phyloP scores from a whole-genome alignment of 1,140 invertebrate genomes.

The Megathymus violae region DNA sequence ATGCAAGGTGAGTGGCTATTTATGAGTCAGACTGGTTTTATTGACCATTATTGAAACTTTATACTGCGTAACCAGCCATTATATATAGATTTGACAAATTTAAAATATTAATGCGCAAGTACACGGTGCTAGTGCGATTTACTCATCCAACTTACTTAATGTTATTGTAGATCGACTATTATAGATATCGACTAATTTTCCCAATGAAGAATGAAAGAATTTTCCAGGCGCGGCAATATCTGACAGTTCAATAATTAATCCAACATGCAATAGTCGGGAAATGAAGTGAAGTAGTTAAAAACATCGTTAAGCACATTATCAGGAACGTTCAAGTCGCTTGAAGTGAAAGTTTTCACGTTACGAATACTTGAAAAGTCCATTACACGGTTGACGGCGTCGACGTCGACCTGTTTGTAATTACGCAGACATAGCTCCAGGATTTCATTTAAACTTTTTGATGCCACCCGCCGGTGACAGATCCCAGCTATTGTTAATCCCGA shows the following conservation, averaged over 20 bases:
- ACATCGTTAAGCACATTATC: constrained; percentile 80
- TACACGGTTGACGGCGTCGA: constrained; percentile 72
- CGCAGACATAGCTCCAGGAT: constrained; percentile 73
- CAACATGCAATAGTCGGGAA: constrained; percentile 62
- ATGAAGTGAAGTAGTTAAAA: constrained; percentile 76
- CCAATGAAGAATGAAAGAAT: not conserved
- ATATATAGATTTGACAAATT: no score
- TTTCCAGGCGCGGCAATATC: constrained; percentile 6
- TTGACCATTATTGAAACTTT: no score
- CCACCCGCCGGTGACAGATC: constrained; percentile 58
- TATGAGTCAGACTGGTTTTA: no score
- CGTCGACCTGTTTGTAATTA: constrained; percentile 77
- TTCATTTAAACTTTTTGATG: constrained; percentile 80
- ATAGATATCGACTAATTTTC: constrained; percentile 5
- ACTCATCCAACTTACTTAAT: not conserved
- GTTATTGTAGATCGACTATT: no score
- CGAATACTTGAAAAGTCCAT: constrained; percentile 82
- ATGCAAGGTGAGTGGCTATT: no score
- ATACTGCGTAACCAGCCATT: no score
- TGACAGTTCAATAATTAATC: constrained; percentile 66
- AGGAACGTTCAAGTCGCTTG: constrained; percentile 67
- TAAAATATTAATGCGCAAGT: no score
- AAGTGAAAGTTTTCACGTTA: constrained; percentile 79
- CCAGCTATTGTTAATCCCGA: constrained; percentile 53
- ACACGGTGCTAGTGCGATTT: no score